phyloP scores from a whole-genome alignment of 2,797 vertebrate species.

The Uromys caudimaculatus region DNA sequence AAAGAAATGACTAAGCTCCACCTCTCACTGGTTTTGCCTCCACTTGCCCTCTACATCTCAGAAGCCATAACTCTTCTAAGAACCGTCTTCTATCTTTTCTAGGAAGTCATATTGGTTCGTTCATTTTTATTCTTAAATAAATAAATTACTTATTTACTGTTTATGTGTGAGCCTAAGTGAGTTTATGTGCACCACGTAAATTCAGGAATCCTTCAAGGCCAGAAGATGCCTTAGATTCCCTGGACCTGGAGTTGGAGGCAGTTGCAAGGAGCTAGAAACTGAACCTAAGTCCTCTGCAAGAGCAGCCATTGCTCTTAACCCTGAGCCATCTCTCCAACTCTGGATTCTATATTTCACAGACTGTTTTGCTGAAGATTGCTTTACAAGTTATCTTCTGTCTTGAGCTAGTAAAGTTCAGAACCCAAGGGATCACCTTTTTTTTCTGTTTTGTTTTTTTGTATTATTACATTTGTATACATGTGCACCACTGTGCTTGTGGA shows the following conservation, averaged over 20 bases:
- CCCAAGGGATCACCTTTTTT: background rate
- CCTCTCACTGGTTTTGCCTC: background rate
- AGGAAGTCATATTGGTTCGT: background rate
- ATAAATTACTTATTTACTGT: background rate
- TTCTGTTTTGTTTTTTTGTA: background rate
- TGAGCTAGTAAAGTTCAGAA: slow-evolving; percentile 22
- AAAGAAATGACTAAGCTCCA: background rate
- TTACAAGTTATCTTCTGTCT: slow-evolving; percentile 27
- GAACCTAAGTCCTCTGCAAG: background rate
- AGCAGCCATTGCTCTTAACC: background rate
- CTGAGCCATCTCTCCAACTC: background rate
- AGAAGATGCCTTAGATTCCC: background rate
- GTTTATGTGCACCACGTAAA: background rate
- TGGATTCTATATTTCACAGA: slow-evolving; percentile 28
- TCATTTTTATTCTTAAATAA: background rate
- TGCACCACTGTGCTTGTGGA: background rate
- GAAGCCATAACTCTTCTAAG: background rate
- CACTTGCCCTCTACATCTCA: background rate
- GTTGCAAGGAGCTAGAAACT: background rate
- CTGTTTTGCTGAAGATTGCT: slow-evolving; percentile 18
- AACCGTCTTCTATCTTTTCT: fast-evolving
- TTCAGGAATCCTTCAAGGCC: background rate
- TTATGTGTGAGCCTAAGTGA: background rate
- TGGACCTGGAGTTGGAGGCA: too few species aligned
- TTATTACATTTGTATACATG: background rate